phyloP scores from a whole-genome alignment of 2,888 invertebrate genomes.

The Drosophila greeni region DNA sequence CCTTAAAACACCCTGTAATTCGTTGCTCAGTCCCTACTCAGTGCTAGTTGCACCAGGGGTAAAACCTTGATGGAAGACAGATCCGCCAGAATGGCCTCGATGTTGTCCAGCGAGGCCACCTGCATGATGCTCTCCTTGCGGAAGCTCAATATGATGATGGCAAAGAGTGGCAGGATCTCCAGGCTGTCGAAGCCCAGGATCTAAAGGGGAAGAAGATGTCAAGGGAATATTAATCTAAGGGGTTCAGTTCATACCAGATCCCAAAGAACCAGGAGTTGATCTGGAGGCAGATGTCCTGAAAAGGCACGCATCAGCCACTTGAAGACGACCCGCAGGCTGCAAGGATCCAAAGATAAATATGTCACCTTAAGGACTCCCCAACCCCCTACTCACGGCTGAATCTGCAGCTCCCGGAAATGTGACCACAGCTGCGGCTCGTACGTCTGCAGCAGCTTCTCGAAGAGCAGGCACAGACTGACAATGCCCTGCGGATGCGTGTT shows the following conservation, averaged over 20 bases:
- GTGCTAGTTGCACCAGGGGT: conserved; percentile 88
- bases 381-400: conserved; percentile 89
- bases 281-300: conserved; percentile 95
- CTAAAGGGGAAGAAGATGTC: conserved; percentile 47
- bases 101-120: conserved; percentile 86
- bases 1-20: not conserved
- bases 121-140: conserved; percentile 90
- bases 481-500: conserved; percentile 95
- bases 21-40: conserved; percentile 82
- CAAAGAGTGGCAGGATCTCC: conserved; percentile 92
- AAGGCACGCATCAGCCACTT: conserved; percentile 98
- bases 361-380: accelerated
- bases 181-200: conserved; percentile 94
- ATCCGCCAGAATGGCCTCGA: conserved; percentile 93
- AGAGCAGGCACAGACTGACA: conserved; percentile 91
- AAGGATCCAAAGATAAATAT: conserved; percentile 31
- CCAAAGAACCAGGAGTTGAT: conserved; percentile 95
- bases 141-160: conserved; percentile 90
- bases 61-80: conserved; percentile 91
- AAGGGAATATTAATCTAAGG: not conserved
- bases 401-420: conserved; percentile 91
- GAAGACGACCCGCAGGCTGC: conserved; percentile 92
- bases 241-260: conserved; percentile 82
- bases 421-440: conserved; percentile 94
- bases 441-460: conserved; percentile 92